Base-by-base conservation (phyloP, 2,888 invertebrate genomes). In the Hybos culiciformis region DNA sequence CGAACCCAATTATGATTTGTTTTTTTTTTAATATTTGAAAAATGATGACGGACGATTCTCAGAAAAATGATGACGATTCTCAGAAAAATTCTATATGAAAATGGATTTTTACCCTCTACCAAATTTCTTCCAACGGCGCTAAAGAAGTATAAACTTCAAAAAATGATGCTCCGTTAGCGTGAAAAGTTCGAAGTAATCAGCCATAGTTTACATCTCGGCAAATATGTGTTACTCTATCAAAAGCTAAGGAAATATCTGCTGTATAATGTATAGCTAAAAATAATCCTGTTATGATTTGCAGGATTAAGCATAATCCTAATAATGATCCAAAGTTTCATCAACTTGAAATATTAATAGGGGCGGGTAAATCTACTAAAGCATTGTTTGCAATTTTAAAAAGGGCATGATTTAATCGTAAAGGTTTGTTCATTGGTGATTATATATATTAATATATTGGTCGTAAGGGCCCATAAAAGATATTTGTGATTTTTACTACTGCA, bases 291-390 rank as follows among this genome's bases (percentile, higher is more conserved):
- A 77, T 48, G 66, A 80, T 76, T 75, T 82, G 80, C 46, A 72
- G 70, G 45, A 72, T 65, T 71, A 78, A 63, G 54, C 74, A 77
- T 62, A 78, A 46, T 36, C 73, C 76, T 69, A 79, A 53, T 54
- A 79, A 51, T 0, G 78, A 79, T 6, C 78, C 79, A 68, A 79
- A 78, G 63, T 81, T 80, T 77, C 80, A 81, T 70, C 72, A 71
- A 26, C 62, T 49, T 34, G 73, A 73, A 60, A 79, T 77, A 68
- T 77, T 78, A 20, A 70, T 63, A 0, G 78, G 77, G 0, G 74
- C 61, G 0, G 78, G 78, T 53, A 78, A 50, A 54, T 74, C 72
- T 58, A 77, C 66, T 64, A 78, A 54, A 1, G 76, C 70, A 37
- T 62, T 68, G 61, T 75, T 74, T 50, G 73, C 62, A 60, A 75